Evolutionary conservation across 2,888 invertebrate genomes (phyloP).

Genomic region (Tipula confusa): DNA sequence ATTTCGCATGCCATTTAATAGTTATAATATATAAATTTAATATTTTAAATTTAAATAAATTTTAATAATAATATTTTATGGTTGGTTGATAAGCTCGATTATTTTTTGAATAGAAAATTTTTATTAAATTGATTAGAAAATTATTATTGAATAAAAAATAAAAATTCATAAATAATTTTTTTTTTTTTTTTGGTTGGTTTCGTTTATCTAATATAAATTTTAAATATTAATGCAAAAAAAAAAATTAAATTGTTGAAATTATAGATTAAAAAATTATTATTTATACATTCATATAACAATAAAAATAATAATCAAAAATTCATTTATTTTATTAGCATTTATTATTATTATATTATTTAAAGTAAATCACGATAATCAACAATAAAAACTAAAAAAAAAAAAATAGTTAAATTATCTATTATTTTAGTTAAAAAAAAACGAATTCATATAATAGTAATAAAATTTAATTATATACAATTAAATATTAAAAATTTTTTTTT

Average conservation of each 20-base stretch:
- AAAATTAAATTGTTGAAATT: not conserved
- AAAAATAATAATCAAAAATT: not conserved
- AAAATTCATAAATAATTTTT: not conserved
- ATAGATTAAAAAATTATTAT: not conserved
- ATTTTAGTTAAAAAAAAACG: not conserved
- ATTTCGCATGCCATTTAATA: no score
- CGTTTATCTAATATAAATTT: not conserved
- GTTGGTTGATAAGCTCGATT: not conserved
- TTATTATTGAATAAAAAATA: not conserved
- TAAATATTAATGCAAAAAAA: not conserved
- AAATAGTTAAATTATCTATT: not conserved
- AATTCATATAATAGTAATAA: not conserved
- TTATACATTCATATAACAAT: not conserved
- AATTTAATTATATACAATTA: slow-evolving; percentile 12
- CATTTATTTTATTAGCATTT: slow-evolving; percentile 25
- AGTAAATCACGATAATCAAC: slow-evolving; percentile 21
- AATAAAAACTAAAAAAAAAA: not conserved
- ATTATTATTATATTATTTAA: slow-evolving; percentile 8
- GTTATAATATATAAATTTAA: no score
- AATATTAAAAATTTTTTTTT: not conserved
- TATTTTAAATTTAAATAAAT: not conserved
- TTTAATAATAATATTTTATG: not conserved
- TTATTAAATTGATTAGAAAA: slow-evolving; percentile 6
- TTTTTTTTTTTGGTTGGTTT: no score
- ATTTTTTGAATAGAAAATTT: not conserved